These are phyloP conservation scores for Chaenogobius annularis DNA, from an alignment of 2,113 vertebrate genomes.

Conservation along the genomic window DNA sequence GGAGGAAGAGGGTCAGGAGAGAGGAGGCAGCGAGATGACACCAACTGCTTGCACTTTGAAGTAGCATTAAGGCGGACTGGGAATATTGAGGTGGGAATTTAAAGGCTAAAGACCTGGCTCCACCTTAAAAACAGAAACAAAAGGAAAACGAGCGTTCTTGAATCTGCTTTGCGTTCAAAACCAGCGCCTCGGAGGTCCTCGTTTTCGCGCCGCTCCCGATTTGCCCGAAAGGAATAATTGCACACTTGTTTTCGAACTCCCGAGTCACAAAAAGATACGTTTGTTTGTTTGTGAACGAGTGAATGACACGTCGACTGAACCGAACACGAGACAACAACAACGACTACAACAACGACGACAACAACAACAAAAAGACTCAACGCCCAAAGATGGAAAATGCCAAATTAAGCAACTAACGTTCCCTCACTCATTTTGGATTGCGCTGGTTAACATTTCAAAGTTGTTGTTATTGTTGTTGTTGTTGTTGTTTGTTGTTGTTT, in stretches of 20 bases:
- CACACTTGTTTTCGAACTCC: conserved; percentile 61
- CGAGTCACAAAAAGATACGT: conserved; percentile 39
- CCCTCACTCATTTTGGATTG: conserved; percentile 8
- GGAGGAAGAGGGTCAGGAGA: no score
- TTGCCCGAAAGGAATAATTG: conserved; percentile 58
- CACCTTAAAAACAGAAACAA: background rate
- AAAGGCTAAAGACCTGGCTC: background rate
- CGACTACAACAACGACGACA: no score
- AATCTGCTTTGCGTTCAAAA: conserved; percentile 14
- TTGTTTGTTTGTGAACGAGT: conserved; percentile 29
- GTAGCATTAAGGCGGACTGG: conserved; percentile 56
- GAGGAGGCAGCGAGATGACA: conserved; percentile 51
- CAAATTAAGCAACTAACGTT: conserved; percentile 9
- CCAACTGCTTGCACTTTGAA: conserved; percentile 79
- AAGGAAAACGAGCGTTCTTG: conserved; percentile 1
- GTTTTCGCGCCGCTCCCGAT: conserved; percentile 56
- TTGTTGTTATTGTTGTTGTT: no score
- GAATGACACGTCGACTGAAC: conserved; percentile 58
- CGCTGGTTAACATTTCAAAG: conserved; percentile 12
- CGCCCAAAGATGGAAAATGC: conserved; percentile 42
- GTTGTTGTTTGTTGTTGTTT: no score
- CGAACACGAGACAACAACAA: no score
- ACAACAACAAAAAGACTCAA: conserved; percentile 20
- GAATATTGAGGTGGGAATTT: background rate
- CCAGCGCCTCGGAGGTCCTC: conserved; percentile 23